phyloP scores from a whole-genome alignment of 2,888 invertebrate species.

The Limnephilus marmoratus region DNA sequence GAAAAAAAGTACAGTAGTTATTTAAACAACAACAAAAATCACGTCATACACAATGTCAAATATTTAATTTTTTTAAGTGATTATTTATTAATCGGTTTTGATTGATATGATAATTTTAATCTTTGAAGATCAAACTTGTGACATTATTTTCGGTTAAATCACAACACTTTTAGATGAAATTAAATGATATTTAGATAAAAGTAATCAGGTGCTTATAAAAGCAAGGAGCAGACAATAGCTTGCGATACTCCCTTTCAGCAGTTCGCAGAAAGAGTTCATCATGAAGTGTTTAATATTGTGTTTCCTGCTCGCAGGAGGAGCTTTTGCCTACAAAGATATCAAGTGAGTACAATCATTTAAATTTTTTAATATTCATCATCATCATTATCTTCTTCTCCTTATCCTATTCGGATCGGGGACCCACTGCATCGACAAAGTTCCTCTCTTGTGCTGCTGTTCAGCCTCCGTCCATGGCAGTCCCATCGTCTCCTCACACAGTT shows the following conservation, averaged over 20 bases:
- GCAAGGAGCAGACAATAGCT: neutral
- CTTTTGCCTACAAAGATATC: neutral
- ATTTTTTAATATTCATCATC: neutral
- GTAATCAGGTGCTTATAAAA: neutral
- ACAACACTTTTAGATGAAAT: neutral
- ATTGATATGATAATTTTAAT: neutral
- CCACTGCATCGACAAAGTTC: too few relatives aligned
- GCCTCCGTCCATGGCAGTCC: too few relatives aligned
- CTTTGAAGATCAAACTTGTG: neutral
- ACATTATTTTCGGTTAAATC: neutral
- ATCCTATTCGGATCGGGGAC: too few relatives aligned
- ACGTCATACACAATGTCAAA: neutral
- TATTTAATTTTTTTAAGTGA: neutral
- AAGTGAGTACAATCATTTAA: neutral
- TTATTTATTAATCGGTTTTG: neutral
- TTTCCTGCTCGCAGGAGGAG: conserved; percentile 15
- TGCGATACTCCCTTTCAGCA: neutral
- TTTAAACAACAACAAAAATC: neutral
- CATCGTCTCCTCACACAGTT: too few relatives aligned
- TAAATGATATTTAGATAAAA: neutral
- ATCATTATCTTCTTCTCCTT: too few relatives aligned
- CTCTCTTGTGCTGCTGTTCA: too few relatives aligned
- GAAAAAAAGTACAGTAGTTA: neutral
- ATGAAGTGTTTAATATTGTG: conserved; percentile 12
- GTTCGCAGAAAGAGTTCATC: neutral